Evolutionary conservation across 2,113 vertebrate genomes (phyloP), one percentile per base, ranked within the genome.

Genomic region (Sturnus vulgaris): DNA sequence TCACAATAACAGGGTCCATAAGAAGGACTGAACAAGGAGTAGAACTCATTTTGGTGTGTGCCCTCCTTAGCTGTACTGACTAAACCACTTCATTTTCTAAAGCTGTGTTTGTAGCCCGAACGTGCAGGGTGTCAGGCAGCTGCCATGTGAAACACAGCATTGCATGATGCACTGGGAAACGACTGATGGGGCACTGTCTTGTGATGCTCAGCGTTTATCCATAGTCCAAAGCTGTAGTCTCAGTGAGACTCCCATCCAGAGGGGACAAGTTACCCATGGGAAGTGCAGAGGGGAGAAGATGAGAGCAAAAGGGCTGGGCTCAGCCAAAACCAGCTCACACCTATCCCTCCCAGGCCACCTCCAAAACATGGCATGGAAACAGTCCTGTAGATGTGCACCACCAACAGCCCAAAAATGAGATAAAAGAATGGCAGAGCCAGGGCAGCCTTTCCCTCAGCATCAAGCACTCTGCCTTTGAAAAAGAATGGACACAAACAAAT

Each of bases 21-120:
- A 59, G 30, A 33, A 42, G 30, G 49, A 79, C 7, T n/a, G n/a
- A 56, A 31, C 25, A 64, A 73, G 27, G 27, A 77, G 18, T 35
- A 70, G 56, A 70, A 20, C 7, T 71, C 0, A 0, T 40, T 56
- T 44, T 52, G 27, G 1, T 69, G 27, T 47, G 14, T 39, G 12
- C 30, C 14, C 19, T 85, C 71, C 52, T 75, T 46, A 66, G 6
- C n/a, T 50, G 42, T 19, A 70, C n/a, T 1, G 5, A 27, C 18
- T 25, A 7, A 71, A 47, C 21, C 17, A 39, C 18, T 66, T 37
- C 13, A 7, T 66, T 71, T 75, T n/a, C 30, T 59, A 8, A 64
- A 52, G 19, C 9, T 56, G 44, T 30, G 12, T 6, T 60, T 35
- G 28, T 20, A 23, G 11, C 35, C 35, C 3, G 0, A 21, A 47